These are phyloP conservation scores for Ferdinandea cuprea DNA, from an alignment of 2,888 invertebrate genomes.

Conservation along the genomic window DNA sequence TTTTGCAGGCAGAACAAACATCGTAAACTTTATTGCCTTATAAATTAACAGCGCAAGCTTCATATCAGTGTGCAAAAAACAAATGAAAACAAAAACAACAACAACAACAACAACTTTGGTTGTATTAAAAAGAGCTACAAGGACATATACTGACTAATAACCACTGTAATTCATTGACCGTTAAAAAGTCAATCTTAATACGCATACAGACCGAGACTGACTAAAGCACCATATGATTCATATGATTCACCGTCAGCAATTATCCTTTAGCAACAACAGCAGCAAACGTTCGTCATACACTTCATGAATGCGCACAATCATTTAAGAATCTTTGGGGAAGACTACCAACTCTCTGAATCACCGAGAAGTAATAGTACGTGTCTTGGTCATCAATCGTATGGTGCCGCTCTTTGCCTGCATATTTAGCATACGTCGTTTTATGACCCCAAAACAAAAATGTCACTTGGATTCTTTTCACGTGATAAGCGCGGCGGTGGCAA, in stretches of 20 bases:
- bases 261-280: slow-evolving; percentile 58
- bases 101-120: slow-evolving; percentile 20
- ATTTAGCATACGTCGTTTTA: slow-evolving; percentile 70
- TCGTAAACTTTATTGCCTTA: slow-evolving; percentile 39
- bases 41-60: slow-evolving; percentile 35
- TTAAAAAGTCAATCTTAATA: slow-evolving; percentile 51
- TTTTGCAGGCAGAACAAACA: slow-evolving; percentile 29
- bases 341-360: slow-evolving; percentile 63
- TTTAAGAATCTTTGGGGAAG: slow-evolving; percentile 67
- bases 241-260: slow-evolving; percentile 65
- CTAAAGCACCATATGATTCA: slow-evolving; percentile 57
- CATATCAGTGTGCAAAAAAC: slow-evolving; percentile 16
- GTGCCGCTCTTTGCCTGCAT: slow-evolving; percentile 63
- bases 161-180: slow-evolving; percentile 67
- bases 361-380: slow-evolving; percentile 54
- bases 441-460: slow-evolving; percentile 69
- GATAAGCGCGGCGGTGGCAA: slow-evolving; percentile 39
- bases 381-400: slow-evolving; percentile 71
- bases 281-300: slow-evolving; percentile 61
- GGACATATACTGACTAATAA: slow-evolving; percentile 69
- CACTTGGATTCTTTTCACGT: slow-evolving; percentile 73
- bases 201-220: slow-evolving; percentile 41
- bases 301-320: slow-evolving; percentile 71
- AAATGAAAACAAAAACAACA: too few species aligned
- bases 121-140: slow-evolving; percentile 37